phyloP scores from a whole-genome alignment of 2,113 vertebrate species.

The Plotosus lineatus region DNA sequence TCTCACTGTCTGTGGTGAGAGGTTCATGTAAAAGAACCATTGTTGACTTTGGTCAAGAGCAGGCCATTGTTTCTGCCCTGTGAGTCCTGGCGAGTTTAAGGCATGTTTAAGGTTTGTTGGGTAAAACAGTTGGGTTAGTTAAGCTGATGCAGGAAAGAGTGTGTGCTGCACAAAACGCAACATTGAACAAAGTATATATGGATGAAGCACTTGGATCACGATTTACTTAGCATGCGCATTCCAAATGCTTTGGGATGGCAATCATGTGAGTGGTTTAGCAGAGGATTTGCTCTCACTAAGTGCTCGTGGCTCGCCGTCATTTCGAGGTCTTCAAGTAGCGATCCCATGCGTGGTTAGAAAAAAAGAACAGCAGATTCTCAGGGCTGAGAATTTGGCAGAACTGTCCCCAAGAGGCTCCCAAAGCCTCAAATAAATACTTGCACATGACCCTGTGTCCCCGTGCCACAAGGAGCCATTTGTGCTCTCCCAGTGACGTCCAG shows the following conservation, averaged over 20 bases:
- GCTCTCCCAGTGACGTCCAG: constrained; percentile 45
- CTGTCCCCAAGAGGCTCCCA: constrained; percentile 46
- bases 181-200: background rate
- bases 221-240: background rate
- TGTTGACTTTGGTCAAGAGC: no score
- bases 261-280: background rate
- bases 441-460: constrained; percentile 53
- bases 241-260: background rate
- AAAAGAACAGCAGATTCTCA: constrained; percentile 48
- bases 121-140: background rate
- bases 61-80: no score
- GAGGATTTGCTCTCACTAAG: background rate
- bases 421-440: constrained; percentile 56
- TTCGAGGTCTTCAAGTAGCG: background rate
- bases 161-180: background rate
- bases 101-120: background rate
- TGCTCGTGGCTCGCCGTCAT: background rate
- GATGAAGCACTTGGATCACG: background rate
- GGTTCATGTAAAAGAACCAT: no score
- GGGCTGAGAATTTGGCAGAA: constrained; percentile 43
- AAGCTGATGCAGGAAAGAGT: background rate
- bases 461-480: constrained; percentile 53
- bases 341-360: constrained; percentile 39
- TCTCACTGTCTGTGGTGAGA: no score
- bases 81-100: no score